These are phyloP conservation scores for Euphysa ruthae DNA, from an alignment of 30 jellyfish, hydroid and myxozoan genomes.

Conservation along the genomic window DNA sequence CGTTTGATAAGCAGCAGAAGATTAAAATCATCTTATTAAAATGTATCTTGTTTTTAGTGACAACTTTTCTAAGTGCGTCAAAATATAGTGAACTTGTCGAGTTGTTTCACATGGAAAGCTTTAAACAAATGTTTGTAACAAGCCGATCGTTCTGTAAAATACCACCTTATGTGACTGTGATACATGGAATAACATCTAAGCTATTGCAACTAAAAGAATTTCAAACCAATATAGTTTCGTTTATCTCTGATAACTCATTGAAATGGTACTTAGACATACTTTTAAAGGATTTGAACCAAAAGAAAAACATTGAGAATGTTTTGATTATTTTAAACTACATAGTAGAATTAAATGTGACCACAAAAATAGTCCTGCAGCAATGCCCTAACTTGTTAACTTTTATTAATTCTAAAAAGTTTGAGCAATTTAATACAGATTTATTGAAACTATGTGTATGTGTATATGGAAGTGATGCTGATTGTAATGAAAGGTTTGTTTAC, in stretches of 20 bases:
- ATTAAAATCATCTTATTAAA: too few species aligned
- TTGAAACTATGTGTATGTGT: background rate
- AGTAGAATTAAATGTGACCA: background rate
- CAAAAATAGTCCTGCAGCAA: background rate
- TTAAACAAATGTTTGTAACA: background rate
- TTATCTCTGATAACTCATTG: background rate
- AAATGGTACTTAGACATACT: background rate
- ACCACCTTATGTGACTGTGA: background rate
- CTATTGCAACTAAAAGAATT: background rate
- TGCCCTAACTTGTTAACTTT: background rate
- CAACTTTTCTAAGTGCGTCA: too few species aligned
- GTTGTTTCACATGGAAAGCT: background rate
- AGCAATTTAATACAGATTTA: background rate
- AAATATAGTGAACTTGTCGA: background rate
- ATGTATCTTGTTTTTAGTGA: too few species aligned
- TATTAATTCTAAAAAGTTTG: background rate
- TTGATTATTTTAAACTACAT: background rate
- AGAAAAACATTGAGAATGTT: slow-evolving; percentile 5
- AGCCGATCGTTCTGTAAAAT: background rate
- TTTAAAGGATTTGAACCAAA: slow-evolving; percentile 5
- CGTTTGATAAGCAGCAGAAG: slow-evolving; percentile 53
- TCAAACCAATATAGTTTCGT: background rate
- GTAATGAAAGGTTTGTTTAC: too few species aligned
- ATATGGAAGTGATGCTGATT: background rate
- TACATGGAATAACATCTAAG: background rate